These are phyloP conservation scores for Bubo blakistoni DNA, from an alignment of 2,113 vertebrate species.

Conservation along the genomic window DNA sequence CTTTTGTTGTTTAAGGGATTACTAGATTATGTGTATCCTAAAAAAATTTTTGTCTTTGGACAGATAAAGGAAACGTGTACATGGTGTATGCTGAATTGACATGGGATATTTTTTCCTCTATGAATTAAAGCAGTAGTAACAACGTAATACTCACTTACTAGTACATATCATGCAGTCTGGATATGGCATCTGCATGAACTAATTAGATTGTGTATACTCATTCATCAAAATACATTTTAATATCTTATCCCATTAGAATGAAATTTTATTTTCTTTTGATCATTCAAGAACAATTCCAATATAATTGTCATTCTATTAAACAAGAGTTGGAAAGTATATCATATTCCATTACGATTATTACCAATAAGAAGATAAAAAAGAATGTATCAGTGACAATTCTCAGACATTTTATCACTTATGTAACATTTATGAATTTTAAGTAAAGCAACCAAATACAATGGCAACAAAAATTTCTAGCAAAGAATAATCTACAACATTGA, in stretches of 20 bases:
- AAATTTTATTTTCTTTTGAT: not conserved
- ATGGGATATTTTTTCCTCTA: not conserved
- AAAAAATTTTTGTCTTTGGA: not conserved
- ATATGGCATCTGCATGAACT: not conserved
- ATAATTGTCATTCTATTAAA: not conserved
- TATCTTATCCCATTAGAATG: not conserved
- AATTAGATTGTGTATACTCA: not conserved
- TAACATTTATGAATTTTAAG: not conserved
- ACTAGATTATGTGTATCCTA: not conserved
- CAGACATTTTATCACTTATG: not conserved
- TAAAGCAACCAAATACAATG: constrained; percentile 37
- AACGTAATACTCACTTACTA: not conserved
- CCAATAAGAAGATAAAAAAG: not conserved
- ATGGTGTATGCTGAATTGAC: not conserved
- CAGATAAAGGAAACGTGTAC: not conserved
- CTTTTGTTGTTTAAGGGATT: not conserved
- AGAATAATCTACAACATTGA: constrained; percentile 16
- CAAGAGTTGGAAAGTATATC: not conserved
- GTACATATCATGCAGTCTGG: not conserved
- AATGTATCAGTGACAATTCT: not conserved
- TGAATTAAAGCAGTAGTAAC: not conserved
- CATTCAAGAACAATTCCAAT: not conserved
- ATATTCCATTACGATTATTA: not conserved
- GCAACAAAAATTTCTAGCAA: constrained; percentile 34
- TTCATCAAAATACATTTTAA: not conserved